Base-by-base conservation (phyloP, 2,888 invertebrate genomes). In the Lithosia quadra region DNA sequence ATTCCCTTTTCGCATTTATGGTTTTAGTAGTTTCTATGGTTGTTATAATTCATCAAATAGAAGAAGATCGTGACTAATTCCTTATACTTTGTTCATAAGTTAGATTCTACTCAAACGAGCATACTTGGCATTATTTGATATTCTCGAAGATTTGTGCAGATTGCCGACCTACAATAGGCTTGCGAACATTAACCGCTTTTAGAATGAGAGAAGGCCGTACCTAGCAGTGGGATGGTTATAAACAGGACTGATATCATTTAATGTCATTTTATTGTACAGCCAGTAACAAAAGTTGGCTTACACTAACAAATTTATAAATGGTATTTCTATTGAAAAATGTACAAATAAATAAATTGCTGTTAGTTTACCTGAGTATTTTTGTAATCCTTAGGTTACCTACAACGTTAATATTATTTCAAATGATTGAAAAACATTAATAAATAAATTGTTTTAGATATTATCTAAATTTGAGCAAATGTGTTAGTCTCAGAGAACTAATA, bases 141-240 rank as follows among this genome's bases (percentile, higher is more conserved):
- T 49, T 49, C 9, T 49, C 8, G 18, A n/a, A 49, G 18, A n/a
- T 49, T 49, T 49, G n/a, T 49, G 49, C 18, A 8, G n/a, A n/a
- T n/a, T 9, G 9, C 49, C n/a, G n/a, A 49, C 18, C n/a, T n/a
- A 49, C 49, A 49, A 49, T 49, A 49, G 49, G 49, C n/a, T 49
- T n/a, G n/a, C 49, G 49, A 49, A n/a, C n/a, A 49, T 49, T 43
- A 18, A 43, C 43, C 7, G 18, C 43, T 43, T 43, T 49, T 49
- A 49, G 49, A 9, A 49, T 49, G 9, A 49, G n/a, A n/a, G 18
- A 49, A n/a, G 49, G 49, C 49, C n/a, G 49, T n/a, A 49, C n/a
- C 49, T n/a, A n/a, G 49, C n/a, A n/a, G 49, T 49, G 49, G 49
- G 49, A 49, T 49, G 18, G 49, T 49, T 49, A 49, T 49, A 49